A percentile compares a stretch with the other conserved stretches of the same genome.
phyloP scores from a whole-genome alignment of 2,113 vertebrate species.

The Sinocyclocheilus anophthalmus region DNA sequence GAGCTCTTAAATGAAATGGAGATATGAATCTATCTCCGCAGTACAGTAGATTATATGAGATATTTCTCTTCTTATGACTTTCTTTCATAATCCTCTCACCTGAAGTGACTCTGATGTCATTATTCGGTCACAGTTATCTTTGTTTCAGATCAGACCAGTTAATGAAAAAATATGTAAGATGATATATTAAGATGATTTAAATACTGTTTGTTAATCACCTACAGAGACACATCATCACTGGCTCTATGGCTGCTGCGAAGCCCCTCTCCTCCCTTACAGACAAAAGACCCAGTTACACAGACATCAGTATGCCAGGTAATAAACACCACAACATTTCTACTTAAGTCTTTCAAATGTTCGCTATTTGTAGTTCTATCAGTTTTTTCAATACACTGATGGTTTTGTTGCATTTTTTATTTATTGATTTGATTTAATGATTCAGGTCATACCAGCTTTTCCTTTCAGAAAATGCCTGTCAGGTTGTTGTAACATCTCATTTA shows the following conservation, averaged over 20 bases:
- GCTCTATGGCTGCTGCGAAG: slow-evolving; percentile 70
- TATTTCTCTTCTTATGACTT: background rate
- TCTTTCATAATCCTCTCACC: background rate
- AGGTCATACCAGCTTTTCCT: background rate
- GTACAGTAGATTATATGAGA: background rate
- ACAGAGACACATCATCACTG: slow-evolving; percentile 83
- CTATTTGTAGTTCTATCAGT: background rate
- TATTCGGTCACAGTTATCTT: background rate
- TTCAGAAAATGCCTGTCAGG: background rate
- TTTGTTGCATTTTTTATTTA: background rate
- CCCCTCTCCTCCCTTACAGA: slow-evolving; percentile 80
- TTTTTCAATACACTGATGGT: background rate
- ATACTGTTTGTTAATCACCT: slow-evolving; percentile 44
- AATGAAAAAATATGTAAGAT: background rate
- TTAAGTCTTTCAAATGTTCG: background rate
- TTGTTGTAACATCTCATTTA: background rate
- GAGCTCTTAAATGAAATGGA: background rate
- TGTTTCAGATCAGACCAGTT: background rate
- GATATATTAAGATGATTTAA: background rate
- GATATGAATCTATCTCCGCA: slow-evolving; percentile 5
- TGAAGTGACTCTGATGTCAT: background rate
- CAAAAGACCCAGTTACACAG: slow-evolving; percentile 85
- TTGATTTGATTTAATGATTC: background rate
- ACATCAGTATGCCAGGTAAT: slow-evolving; percentile 83
- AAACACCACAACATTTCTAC: background rate